Base-by-base conservation (phyloP, 2,113 vertebrate species). In the Drymodes brunneopygia region DNA sequence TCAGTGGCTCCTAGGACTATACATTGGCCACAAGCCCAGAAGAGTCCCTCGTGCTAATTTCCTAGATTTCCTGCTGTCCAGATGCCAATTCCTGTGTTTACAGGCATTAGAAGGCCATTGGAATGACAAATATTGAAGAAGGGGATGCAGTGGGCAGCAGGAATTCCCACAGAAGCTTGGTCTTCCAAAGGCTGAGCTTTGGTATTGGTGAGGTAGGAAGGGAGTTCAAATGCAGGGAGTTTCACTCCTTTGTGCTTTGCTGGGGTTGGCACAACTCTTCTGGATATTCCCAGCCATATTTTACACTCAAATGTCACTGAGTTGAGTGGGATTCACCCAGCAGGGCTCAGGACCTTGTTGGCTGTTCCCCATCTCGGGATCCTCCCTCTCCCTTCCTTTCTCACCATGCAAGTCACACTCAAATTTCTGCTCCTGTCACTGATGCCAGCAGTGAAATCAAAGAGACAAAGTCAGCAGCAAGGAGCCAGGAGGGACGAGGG, bases 41-140 rank as follows among this genome's bases (percentile, higher is more conserved):
- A 80, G 91, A 73, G 65, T 94, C 85, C 87, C 81, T 70, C 74
- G 67, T 82, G 87, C 90, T 95, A 91, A 85, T 95, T 94, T 96
- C 95, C 94, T 95, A 88, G 92, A 96, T 94, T 81, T 96, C 92
- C 92, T 94, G 72, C 91, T 91, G 89, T 93, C 62, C 81, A 88
- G 93, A 62, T 94, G 94, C 94, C 94, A 97, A 70, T 88, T 91
- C 61, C 64, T 80, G 33, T 86, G 74, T 90, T 95, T 96, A 79
- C 83, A 94, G 73, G 31, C 88, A 71, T 71, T 81, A 67, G 54
- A 73, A 93, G 38, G 75, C 74, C 48, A 22, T 79, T 81, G 84
- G 86, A 87, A 70, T 86, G 85, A 85, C 58, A 87, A 65, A 54
- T 38, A 56, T 69, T 82, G 81, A 61, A 65, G 45, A 53, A 87